Evolutionary conservation across 2,888 invertebrate genomes (phyloP).

Genomic region (Heteromyza rotundicornis): DNA sequence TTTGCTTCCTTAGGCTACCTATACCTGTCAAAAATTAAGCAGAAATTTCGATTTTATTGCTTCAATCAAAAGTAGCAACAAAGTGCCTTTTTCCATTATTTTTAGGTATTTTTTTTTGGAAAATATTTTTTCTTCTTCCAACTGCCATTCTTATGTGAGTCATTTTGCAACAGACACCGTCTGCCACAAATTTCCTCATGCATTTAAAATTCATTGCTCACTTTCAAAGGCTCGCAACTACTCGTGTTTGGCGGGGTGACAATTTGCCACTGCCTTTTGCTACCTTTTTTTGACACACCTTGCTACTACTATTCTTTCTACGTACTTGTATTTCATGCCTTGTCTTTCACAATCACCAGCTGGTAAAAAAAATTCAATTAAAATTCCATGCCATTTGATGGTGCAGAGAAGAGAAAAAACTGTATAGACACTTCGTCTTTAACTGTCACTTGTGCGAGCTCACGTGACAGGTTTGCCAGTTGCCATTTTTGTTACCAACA

Average conservation of each 20-base stretch:
- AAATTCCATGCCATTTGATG: conserved; percentile 19
- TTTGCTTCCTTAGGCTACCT: no score
- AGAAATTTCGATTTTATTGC: no score
- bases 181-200: neutral
- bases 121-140: no score
- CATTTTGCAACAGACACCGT: neutral
- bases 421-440: conserved; percentile 22
- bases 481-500: neutral
- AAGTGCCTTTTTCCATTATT: no score
- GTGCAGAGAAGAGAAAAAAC: conserved; percentile 7
- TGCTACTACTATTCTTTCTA: neutral
- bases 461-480: conserved; percentile 17
- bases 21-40: no score
- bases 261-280: neutral
- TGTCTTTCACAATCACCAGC: neutral
- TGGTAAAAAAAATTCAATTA: conserved; percentile 20
- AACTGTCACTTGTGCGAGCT: conserved; percentile 19
- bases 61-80: no score
- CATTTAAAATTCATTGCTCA: conserved; percentile 12
- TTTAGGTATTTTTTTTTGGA: no score
- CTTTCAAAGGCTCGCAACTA: neutral
- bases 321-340: neutral
- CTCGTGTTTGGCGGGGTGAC: neutral
- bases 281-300: neutral
- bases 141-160: no score